These are phyloP conservation scores for Pseudochirops corinnae DNA, from an alignment of 2,797 vertebrate genomes.

Conservation along the genomic window DNA sequence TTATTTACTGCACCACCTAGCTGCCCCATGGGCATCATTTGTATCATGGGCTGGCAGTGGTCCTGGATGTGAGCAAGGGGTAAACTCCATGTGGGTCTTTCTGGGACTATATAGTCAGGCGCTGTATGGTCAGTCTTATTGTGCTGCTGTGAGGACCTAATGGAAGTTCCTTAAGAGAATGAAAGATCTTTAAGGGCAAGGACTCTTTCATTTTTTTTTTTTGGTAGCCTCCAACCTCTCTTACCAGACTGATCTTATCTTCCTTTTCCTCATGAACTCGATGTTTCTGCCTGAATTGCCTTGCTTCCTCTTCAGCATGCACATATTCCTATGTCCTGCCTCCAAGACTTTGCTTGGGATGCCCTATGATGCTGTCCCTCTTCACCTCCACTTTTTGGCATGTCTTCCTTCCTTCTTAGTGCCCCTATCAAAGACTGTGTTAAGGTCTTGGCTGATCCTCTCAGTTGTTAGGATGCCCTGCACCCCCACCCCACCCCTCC, in stretches of 20 bases:
- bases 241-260: neutral
- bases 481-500: neutral
- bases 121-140: neutral
- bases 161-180: neutral
- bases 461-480: neutral
- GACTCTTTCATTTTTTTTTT: neutral
- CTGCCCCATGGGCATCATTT: neutral
- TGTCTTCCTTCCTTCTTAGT: neutral
- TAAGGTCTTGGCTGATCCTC: neutral
- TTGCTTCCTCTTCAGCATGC: neutral
- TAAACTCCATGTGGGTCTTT: neutral
- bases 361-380: neutral
- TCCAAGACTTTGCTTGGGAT: neutral
- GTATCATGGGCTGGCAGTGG: neutral
- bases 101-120: neutral
- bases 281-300: neutral
- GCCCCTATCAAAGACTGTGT: neutral
- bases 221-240: neutral
- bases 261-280: neutral
- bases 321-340: neutral
- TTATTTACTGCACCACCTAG: no score
- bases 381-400: neutral
- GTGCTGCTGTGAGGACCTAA: neutral
- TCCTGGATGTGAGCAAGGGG: conserved; percentile 3
- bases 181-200: neutral